A percentile compares a stretch with the other conserved stretches of the same genome.
Evolutionary conservation across 2,113 vertebrate species (phyloP).

Genomic region (Pyrgilauda ruficollis): DNA sequence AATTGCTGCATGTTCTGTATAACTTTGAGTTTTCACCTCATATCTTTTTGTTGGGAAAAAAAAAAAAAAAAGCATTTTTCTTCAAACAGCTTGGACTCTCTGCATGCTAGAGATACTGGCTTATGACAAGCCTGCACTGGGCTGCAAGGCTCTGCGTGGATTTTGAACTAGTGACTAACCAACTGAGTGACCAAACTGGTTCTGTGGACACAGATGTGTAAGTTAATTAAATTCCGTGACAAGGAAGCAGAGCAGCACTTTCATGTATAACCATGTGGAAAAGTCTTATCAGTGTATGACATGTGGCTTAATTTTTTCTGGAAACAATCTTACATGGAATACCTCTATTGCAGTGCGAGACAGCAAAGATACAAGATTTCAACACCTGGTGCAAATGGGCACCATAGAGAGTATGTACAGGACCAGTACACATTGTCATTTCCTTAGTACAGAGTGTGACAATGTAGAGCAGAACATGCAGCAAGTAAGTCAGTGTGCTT

Average conservation of each 20-base stretch:
- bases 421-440: background rate
- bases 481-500: background rate
- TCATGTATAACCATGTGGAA: background rate
- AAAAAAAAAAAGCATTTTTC: background rate
- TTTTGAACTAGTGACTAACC: background rate
- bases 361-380: background rate
- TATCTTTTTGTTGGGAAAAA: background rate
- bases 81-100: background rate
- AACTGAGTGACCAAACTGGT: background rate
- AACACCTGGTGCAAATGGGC: background rate
- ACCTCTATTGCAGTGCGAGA: background rate
- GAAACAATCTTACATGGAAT: background rate
- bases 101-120: background rate
- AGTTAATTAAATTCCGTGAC: background rate
- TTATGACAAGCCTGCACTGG: background rate
- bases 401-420: background rate
- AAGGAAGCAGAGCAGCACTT: background rate
- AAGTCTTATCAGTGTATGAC: background rate
- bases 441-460: background rate
- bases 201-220: background rate
- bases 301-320: background rate
- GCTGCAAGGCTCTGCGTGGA: background rate
- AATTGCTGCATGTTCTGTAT: background rate
- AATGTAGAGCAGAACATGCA: background rate
- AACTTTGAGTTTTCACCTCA: background rate